Conservation (phyloP, 2,113 vertebrate genomes). For the Nyctereutes procyonoides region DNA sequence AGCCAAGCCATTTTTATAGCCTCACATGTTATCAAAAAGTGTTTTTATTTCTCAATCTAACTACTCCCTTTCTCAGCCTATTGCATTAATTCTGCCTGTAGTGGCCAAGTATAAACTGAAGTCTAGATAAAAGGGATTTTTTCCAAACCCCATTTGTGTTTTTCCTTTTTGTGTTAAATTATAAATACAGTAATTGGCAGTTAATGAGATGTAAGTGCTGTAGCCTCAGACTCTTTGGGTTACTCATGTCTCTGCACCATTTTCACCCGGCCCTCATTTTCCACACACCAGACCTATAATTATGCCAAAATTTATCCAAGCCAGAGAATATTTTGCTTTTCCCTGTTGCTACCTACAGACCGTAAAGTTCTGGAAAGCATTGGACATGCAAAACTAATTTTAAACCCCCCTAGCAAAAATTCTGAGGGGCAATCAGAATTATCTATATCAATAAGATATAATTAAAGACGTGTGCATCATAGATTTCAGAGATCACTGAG, state of each 20-base stretch:
- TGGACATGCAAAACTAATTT: constrained; percentile 56
- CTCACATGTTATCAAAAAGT: constrained; percentile 71
- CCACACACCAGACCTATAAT: constrained; percentile 77
- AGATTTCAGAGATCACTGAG: not conserved
- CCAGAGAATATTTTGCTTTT: constrained; percentile 74
- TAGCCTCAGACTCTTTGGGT: constrained; percentile 59
- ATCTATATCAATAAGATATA: not conserved
- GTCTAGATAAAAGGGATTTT: constrained; percentile 70
- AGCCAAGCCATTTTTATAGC: constrained; percentile 70
- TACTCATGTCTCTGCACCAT: constrained; percentile 60
- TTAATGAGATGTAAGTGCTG: constrained; percentile 77
- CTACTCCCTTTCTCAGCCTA: constrained; percentile 69
- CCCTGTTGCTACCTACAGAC: constrained; percentile 68
- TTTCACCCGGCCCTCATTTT: constrained; percentile 62
- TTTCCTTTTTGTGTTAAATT: constrained; percentile 78
- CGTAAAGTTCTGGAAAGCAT: constrained; percentile 37
- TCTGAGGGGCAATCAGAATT: not conserved
- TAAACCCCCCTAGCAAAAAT: constrained; percentile 8
- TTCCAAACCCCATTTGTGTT: constrained; percentile 58
- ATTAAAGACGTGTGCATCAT: not conserved
- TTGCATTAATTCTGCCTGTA: constrained; percentile 63
- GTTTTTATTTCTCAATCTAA: constrained; percentile 74
- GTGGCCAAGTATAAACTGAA: constrained; percentile 69
- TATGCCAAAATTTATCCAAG: constrained; percentile 63
- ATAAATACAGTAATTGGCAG: constrained; percentile 74